These are phyloP conservation scores for Periophthalmus magnuspinnatus DNA, from an alignment of 2,797 vertebrate genomes.

Conservation along the genomic window DNA sequence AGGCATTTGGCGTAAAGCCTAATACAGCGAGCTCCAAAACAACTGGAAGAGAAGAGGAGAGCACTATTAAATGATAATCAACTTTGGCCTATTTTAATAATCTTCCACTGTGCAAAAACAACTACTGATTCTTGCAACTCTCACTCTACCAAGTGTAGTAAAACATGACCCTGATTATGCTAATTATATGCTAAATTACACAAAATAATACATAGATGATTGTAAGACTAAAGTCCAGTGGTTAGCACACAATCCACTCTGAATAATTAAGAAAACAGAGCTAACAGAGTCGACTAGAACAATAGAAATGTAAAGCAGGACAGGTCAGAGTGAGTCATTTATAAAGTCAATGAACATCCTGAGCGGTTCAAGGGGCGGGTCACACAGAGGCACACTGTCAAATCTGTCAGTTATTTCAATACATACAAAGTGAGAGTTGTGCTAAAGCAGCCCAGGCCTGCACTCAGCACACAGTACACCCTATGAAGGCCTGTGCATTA, in stretches of 20 bases:
- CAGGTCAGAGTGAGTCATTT: background rate
- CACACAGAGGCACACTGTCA: slow-evolving; percentile 37
- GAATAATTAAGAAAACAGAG: too few species aligned
- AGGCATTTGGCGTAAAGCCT: slow-evolving; percentile 58
- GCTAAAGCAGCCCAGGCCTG: too few species aligned
- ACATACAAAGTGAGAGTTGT: too few species aligned
- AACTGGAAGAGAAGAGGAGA: background rate
- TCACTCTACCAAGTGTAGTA: background rate
- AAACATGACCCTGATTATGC: background rate
- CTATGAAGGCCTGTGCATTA: too few species aligned
- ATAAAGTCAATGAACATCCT: background rate
- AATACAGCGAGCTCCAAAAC: slow-evolving; percentile 31
- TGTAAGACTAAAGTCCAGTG: background rate
- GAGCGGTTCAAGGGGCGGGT: slow-evolving; percentile 5
- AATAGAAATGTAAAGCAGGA: background rate
- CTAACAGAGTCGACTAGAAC: too few species aligned
- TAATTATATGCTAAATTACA: background rate
- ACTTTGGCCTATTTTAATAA: background rate
- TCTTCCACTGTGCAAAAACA: background rate
- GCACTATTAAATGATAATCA: background rate
- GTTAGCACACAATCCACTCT: background rate
- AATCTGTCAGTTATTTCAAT: slow-evolving; percentile 47
- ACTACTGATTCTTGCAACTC: background rate
- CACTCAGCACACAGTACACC: too few species aligned
- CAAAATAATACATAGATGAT: background rate